Evolutionary conservation across 2,113 vertebrate species (phyloP), one percentile per base, ranked within the genome.

Genomic region (Castor canadensis): DNA sequence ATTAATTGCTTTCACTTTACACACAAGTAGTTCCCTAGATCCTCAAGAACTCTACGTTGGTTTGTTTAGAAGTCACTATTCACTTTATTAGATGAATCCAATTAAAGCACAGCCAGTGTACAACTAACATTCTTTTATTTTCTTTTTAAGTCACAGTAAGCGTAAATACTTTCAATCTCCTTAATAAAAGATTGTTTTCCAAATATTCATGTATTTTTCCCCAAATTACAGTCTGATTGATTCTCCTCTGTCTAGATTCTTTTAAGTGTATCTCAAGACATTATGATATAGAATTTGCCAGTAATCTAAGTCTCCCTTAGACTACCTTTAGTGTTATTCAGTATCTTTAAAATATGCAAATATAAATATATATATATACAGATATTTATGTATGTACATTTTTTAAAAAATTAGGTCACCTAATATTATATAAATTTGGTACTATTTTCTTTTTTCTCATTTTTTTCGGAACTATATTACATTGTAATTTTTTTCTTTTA

Each of bases 61-160:
- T 87, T 96, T 77, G 40, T 92, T 93, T 69, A 77, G 58, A 93
- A 90, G 10, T 95, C 9, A 64, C 66, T 49, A 43, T 92, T 92
- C 47, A 95, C 32, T 64, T 38, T 87, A 95, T 95, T 90, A 84
- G n/a, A 90, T 69, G 16, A 93, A 90, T 87, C 47, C 80, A 92
- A 92, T 95, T 96, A 96, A 87, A 90, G 38, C 15, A 47, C 2
- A 87, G 71, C 71, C 24, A 49, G 12, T 93, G 3, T 30, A 73
- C 7, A 92, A 87, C 43, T 94, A 91, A 66, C 7, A 60, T 79
- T 5, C 28, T 84, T 94, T 45, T 81, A 64, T 66, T 67, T 93
- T 83, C 16, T 58, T 79, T 76, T 16, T 22, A 19, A 56, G 52
- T 94, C 30, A 86, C 12, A 60, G 66, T 67, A 90, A 86, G 30